A percentile compares a stretch with the other conserved stretches of the same genome.
phyloP scores from a whole-genome alignment of 2,888 invertebrate species.

The Digitonthophagus gazella region DNA sequence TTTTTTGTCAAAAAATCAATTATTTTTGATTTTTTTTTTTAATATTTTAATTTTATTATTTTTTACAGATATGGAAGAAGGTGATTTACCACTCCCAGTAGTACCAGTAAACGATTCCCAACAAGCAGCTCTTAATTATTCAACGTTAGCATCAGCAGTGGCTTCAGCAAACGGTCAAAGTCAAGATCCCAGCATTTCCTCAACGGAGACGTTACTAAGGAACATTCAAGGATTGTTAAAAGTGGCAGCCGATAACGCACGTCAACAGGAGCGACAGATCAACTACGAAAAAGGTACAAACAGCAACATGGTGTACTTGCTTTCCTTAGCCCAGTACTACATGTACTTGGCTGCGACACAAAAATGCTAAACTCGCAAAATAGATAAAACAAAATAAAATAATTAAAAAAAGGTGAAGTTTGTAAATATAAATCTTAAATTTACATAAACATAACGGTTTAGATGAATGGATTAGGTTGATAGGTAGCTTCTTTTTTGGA shows the following conservation, averaged over 20 bases:
- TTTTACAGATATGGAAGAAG: constrained; percentile 72
- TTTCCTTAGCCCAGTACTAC: constrained; percentile 52
- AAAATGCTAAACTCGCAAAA: constrained; percentile 44
- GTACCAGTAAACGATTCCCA: constrained; percentile 55
- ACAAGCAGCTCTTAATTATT: constrained; percentile 81
- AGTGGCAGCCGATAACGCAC: constrained; percentile 95
- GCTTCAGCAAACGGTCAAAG: constrained; percentile 57
- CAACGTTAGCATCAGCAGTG: constrained; percentile 67
- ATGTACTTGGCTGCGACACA: constrained; percentile 53
- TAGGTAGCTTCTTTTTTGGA: not conserved
- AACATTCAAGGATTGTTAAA: constrained; percentile 95
- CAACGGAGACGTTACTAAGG: constrained; percentile 89
- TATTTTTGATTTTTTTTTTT: constrained; percentile 5
- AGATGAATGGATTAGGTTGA: not conserved
- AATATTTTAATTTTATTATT: constrained; percentile 31
- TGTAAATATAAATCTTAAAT: constrained; percentile 1
- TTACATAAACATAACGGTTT: not conserved
- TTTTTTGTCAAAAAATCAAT: constrained; percentile 1
- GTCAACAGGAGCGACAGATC: constrained; percentile 93
- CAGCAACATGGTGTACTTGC: constrained; percentile 53
- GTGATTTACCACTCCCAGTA: constrained; percentile 64
- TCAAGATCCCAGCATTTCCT: constrained; percentile 67
- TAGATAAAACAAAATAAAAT: not conserved
- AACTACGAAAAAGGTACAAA: constrained; percentile 92
- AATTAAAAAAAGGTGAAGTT: constrained; percentile 9